Percentiles rank a stretch among this genome's conserved stretches.
These are phyloP conservation scores for Eupithecia inturbata DNA, from an alignment of 2,888 invertebrate genomes.

Conservation along the genomic window DNA sequence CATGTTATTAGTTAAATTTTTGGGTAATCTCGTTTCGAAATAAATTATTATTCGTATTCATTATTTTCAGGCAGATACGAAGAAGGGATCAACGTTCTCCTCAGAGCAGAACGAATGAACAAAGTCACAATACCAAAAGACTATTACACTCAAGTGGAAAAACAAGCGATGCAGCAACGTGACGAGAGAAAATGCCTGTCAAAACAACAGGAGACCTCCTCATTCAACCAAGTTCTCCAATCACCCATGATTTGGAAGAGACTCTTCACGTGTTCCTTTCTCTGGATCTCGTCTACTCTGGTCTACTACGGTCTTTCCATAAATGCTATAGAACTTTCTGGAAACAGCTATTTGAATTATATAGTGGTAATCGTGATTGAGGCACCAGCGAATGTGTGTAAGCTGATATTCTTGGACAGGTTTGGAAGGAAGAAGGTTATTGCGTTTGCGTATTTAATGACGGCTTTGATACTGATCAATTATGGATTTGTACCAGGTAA, in stretches of 20 bases:
- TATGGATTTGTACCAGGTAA: slow-evolving; percentile 86
- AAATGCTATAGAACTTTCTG: slow-evolving; percentile 89
- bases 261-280: slow-evolving; percentile 87
- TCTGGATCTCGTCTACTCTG: slow-evolving; percentile 91
- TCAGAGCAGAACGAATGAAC: slow-evolving; percentile 86
- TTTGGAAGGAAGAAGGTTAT: slow-evolving; percentile 87
- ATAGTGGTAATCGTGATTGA: slow-evolving; percentile 86
- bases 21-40: background rate
- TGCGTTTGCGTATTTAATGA: slow-evolving; percentile 85
- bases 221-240: slow-evolving; percentile 69
- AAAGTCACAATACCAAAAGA: slow-evolving; percentile 77
- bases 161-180: slow-evolving; percentile 72
- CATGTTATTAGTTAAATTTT: background rate
- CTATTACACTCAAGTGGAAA: slow-evolving; percentile 75
- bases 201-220: slow-evolving; percentile 65
- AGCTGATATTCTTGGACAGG: slow-evolving; percentile 86
- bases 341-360: slow-evolving; percentile 91
- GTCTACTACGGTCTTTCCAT: slow-evolving; percentile 92
- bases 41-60: background rate
- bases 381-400: slow-evolving; percentile 89
- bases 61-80: slow-evolving; percentile 76
- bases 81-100: slow-evolving; percentile 86
- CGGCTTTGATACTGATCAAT: slow-evolving; percentile 85
- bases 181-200: slow-evolving; percentile 71
- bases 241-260: slow-evolving; percentile 84